phyloP scores from a whole-genome alignment of 2,888 invertebrate genomes.

The Metacarcinus magister region DNA sequence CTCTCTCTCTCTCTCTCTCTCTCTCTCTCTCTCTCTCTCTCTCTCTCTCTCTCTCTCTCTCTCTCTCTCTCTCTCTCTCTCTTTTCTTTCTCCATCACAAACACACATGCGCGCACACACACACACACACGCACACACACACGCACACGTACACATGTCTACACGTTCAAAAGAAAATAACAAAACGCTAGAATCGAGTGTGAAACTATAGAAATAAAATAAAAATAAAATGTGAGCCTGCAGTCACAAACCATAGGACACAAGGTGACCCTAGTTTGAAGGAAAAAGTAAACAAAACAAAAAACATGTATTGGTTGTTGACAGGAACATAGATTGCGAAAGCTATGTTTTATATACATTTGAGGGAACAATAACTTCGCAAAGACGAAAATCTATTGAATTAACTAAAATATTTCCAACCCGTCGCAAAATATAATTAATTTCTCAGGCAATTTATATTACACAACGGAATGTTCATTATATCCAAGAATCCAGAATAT shows the following conservation, averaged over 20 bases:
- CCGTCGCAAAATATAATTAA: no score
- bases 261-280: neutral
- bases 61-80: conserved; percentile 26
- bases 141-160: neutral
- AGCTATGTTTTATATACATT: neutral
- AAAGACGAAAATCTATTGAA: neutral
- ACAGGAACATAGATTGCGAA: neutral
- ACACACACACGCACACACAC: no score
- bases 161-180: conserved; percentile 10
- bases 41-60: conserved; percentile 26
- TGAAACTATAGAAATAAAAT: neutral
- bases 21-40: conserved; percentile 38
- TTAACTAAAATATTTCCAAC: neutral
- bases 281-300: neutral
- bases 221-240: neutral
- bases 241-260: neutral
- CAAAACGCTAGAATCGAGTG: neutral
- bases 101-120: neutral
- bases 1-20: conserved; percentile 48
- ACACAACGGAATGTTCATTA: neutral
- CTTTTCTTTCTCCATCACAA: neutral
- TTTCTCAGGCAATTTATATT: neutral
- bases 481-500: no score
- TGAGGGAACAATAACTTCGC: neutral
- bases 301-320: neutral